These are phyloP conservation scores for Theristicus caerulescens DNA, from an alignment of 2,113 vertebrate genomes.

Conservation along the genomic window DNA sequence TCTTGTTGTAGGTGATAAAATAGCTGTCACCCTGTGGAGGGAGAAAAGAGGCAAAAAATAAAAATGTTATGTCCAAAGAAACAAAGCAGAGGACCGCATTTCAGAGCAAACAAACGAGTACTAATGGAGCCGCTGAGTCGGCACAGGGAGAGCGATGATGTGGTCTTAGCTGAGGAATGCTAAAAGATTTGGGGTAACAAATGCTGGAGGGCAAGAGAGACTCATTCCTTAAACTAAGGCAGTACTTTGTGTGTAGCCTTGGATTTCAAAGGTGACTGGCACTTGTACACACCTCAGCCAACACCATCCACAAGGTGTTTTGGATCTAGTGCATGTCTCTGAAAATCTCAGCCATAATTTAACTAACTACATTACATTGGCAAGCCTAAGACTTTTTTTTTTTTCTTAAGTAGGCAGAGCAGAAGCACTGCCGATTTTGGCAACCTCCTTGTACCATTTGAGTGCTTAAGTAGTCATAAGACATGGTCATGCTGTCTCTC, in stretches of 20 bases:
- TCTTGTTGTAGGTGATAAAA: slow-evolving; percentile 70
- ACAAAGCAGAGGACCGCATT: slow-evolving; percentile 1
- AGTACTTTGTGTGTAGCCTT: not conserved
- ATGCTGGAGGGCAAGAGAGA: not conserved
- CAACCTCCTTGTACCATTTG: not conserved
- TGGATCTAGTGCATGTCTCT: accelerated
- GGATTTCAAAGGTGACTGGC: not conserved
- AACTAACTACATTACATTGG: accelerated
- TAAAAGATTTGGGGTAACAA: not conserved
- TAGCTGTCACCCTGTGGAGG: slow-evolving; percentile 63
- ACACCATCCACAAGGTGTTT: not conserved
- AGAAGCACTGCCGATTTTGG: not conserved
- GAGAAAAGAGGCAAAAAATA: slow-evolving; percentile 33
- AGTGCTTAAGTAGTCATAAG: not conserved
- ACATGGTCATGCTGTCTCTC: accelerated
- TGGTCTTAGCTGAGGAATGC: not conserved
- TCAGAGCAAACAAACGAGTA: slow-evolving; percentile 19
- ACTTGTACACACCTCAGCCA: not conserved
- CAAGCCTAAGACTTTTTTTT: not conserved
- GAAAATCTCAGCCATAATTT: not conserved
- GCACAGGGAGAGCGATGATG: not conserved
- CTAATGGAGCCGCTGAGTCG: slow-evolving; percentile 39
- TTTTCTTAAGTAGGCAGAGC: not conserved
- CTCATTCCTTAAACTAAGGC: not conserved
- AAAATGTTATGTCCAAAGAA: slow-evolving; percentile 2